Base-by-base conservation (phyloP, 2,113 vertebrate species). In the Lichenostomus cassidix region DNA sequence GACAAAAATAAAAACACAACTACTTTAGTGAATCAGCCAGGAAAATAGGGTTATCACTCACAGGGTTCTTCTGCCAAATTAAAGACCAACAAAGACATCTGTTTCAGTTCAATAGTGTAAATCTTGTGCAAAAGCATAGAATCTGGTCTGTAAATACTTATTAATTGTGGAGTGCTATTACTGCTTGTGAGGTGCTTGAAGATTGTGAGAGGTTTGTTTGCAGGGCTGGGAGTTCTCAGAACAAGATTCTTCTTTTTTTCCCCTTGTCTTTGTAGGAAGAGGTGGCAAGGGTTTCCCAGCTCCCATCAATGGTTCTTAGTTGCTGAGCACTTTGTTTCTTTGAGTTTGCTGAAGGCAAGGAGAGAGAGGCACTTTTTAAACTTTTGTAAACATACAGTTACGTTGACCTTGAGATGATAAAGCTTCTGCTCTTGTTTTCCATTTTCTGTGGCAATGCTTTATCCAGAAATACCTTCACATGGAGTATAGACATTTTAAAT, bases 371-470 rank as follows among this genome's bases (percentile, higher is more conserved):
- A 29, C 20, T 41, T 46, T 37, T 47, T 46, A 23, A 76, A 62
- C 37, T 79, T 79, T n/a, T 31, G 37, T 52, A 71, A 91, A 60
- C 15, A 28, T n/a, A 24, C 24, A 75, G 15, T 63, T 62, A 31
- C 0, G 0, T 42, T 80, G 78, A 85, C 87, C 84, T 95, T 95
- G 87, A 87, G 68, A 79, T 65, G 74, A 87, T 92, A 76, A 92
- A 94, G 62, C 37, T 85, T 68, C 83, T 81, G 46, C 53, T 83
- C 35, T 47, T 87, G 19, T 65, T 87, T 95, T 87, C 87, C 42
- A 22, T 91, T 96, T 95, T 87, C 80, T 73, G 37, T 70, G 53
- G 41, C 62, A 82, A 8, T 87, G 8, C 58, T 94, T 95, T 92
- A 87, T 73, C 73, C 65, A 86, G 55, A 49, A 88, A 70, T 77